phyloP scores from a whole-genome alignment of 2,888 invertebrate species.

The Therioaphis trifolii region DNA sequence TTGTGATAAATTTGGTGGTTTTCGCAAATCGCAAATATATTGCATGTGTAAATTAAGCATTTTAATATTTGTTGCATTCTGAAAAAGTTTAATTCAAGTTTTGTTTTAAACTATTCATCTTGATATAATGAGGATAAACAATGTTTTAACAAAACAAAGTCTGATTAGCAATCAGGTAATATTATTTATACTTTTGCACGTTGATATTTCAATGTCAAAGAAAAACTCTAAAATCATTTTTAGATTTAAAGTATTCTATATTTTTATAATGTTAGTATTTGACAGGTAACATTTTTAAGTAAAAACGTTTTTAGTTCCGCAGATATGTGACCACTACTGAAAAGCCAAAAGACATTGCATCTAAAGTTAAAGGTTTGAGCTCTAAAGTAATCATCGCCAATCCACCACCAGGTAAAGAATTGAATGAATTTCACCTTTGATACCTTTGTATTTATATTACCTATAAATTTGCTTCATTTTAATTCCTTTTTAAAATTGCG shows the following conservation, averaged over 20 bases:
- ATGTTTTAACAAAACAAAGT: slow-evolving; percentile 34
- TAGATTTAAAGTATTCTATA: neutral
- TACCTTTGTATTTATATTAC: no score
- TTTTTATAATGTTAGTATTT: neutral
- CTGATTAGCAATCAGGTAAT: slow-evolving; percentile 48
- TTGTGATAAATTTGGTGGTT: neutral
- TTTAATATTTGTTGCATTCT: neutral
- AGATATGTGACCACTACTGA: slow-evolving; percentile 40
- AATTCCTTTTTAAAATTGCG: no score
- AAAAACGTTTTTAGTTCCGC: slow-evolving; percentile 59
- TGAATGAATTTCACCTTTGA: no score
- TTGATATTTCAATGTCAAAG: slow-evolving; percentile 37
- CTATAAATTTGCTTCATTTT: no score
- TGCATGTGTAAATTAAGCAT: no score
- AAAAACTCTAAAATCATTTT: neutral
- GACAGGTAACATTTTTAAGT: slow-evolving; percentile 44
- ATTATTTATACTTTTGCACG: neutral
- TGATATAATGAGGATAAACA: slow-evolving; percentile 47
- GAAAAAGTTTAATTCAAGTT: neutral
- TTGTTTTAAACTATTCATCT: neutral
- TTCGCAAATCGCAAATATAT: no score
- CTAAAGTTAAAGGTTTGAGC: slow-evolving; percentile 60
- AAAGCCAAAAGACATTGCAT: slow-evolving; percentile 28
- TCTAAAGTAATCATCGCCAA: slow-evolving; percentile 54
- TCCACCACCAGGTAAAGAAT: slow-evolving; percentile 47